Conservation (phyloP, 2,113 vertebrate species). For the Conger conger region DNA sequence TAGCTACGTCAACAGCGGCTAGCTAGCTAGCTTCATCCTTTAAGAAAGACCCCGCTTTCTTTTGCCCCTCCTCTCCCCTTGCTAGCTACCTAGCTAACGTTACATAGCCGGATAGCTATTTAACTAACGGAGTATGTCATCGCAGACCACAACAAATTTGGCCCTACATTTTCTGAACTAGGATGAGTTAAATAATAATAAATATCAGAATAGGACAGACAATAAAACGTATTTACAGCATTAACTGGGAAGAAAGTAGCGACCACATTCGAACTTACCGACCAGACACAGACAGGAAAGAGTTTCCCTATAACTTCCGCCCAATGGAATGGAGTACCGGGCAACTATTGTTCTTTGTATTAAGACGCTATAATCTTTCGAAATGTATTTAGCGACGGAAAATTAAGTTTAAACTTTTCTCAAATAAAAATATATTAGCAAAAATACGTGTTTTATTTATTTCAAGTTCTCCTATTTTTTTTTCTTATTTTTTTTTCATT, state of each 20-base stretch:
- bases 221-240: neutral
- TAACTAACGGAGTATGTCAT: conserved; percentile 9
- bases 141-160: neutral
- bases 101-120: neutral
- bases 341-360: conserved; percentile 4
- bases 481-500: neutral
- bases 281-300: conserved; percentile 51
- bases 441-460: neutral
- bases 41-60: conserved; percentile 58
- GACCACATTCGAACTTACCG: conserved; percentile 53
- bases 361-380: conserved; percentile 1
- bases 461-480: neutral
- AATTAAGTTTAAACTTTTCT: neutral
- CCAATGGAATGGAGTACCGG: conserved; percentile 19
- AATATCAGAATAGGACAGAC: neutral
- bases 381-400: neutral
- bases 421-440: neutral
- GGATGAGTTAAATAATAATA: neutral
- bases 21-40: conserved; percentile 37
- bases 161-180: neutral
- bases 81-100: neutral
- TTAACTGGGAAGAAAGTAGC: conserved; percentile 26
- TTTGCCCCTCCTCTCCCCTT: conserved; percentile 6
- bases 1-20: neutral
- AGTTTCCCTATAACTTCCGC: conserved; percentile 50